phyloP scores from a whole-genome alignment of 2,888 invertebrate genomes.

The Pyralis farinalis region DNA sequence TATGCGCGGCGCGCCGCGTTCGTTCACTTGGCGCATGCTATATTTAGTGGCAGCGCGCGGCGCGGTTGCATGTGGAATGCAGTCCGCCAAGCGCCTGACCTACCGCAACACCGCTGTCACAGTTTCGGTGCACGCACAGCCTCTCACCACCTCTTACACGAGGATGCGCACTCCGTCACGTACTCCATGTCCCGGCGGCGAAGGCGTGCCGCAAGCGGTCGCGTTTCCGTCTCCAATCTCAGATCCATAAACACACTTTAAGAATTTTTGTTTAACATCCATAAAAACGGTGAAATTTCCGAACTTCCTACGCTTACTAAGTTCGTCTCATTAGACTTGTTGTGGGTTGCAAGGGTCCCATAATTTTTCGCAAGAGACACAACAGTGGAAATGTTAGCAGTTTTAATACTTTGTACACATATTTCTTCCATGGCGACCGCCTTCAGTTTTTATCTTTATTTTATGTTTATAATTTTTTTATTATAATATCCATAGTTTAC shows the following conservation, averaged over 20 bases:
- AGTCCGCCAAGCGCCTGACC: slow-evolving; percentile 55
- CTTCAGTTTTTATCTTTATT: too few species aligned
- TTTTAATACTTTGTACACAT: too few species aligned
- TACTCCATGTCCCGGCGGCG: slow-evolving; percentile 8
- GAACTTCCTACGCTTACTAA: too few species aligned
- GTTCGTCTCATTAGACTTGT: too few species aligned
- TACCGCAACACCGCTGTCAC: slow-evolving; percentile 67
- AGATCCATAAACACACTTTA: slow-evolving; percentile 19
- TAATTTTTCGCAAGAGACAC: too few species aligned
- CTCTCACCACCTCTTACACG: slow-evolving; percentile 29
- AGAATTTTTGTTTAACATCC: slow-evolving; percentile 17
- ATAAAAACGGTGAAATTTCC: slow-evolving; percentile 13
- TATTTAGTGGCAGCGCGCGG: slow-evolving; percentile 65
- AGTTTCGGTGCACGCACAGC: slow-evolving; percentile 62
- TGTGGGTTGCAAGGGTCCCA: too few species aligned
- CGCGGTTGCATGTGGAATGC: slow-evolving; percentile 57
- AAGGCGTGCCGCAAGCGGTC: slow-evolving; percentile 5
- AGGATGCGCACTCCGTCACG: slow-evolving; percentile 20
- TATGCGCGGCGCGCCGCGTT: slow-evolving; percentile 45
- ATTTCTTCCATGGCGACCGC: too few species aligned
- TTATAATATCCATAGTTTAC: too few species aligned
- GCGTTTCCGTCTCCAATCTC: slow-evolving; percentile 20
- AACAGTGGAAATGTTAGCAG: too few species aligned
- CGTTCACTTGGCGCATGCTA: slow-evolving; percentile 71
- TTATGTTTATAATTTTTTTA: too few species aligned